Percentiles rank a stretch among this genome's conserved stretches.
phyloP scores from a whole-genome alignment of 35 echinoderm and acorn worm species.

The Acanthaster planci region DNA sequence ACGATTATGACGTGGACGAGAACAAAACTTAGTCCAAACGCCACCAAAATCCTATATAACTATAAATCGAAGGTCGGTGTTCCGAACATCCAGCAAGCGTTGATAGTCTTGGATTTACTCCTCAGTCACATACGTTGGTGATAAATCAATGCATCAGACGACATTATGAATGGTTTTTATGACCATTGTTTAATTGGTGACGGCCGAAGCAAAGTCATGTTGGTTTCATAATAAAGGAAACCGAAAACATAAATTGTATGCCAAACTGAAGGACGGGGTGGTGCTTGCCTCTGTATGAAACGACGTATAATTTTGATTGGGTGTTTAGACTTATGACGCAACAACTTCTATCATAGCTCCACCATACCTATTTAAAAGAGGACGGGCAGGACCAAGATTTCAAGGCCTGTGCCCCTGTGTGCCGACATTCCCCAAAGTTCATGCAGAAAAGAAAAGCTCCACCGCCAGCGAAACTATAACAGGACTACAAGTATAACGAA shows the following conservation, averaged over 20 bases:
- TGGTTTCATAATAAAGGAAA: not conserved
- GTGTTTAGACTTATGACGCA: too few species aligned
- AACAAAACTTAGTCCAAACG: not conserved
- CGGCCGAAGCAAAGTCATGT: not conserved
- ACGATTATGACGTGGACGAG: not conserved
- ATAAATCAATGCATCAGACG: not conserved
- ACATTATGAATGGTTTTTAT: constrained; percentile 20
- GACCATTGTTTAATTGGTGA: not conserved
- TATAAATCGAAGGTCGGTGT: not conserved
- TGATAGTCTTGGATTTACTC: not conserved
- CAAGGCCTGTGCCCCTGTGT: too few species aligned
- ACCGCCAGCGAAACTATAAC: too few species aligned
- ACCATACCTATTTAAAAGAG: too few species aligned
- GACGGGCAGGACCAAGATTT: too few species aligned
- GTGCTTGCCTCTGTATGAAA: too few species aligned
- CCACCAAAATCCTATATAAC: not conserved
- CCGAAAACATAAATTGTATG: not conserved
- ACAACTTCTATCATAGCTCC: too few species aligned
- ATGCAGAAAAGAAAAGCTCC: too few species aligned
- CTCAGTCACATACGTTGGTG: not conserved
- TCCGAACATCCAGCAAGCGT: not conserved
- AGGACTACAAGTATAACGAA: too few species aligned
- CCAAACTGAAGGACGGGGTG: not conserved
- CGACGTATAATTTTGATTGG: too few species aligned
- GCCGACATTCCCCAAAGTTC: too few species aligned